Evolutionary conservation across 2,113 vertebrate genomes (phyloP).

Genomic region (Zootoca vivipara): DNA sequence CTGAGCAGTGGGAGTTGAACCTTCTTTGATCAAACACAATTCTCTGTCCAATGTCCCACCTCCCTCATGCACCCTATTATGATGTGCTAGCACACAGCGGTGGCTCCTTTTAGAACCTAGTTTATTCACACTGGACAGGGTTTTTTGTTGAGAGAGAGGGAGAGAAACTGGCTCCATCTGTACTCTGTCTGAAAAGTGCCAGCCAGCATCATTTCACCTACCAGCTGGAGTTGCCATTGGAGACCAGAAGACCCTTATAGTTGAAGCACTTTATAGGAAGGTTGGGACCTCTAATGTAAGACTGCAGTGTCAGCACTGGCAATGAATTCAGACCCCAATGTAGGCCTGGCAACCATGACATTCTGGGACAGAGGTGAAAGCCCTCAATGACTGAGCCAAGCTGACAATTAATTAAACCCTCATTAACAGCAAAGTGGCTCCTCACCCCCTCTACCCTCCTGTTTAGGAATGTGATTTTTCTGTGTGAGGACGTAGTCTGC

Average conservation of each 20-base stretch:
- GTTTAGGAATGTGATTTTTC: constrained; percentile 55
- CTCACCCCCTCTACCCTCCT: constrained; percentile 41
- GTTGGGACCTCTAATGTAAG: constrained; percentile 60
- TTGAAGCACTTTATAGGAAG: constrained; percentile 69
- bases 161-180: constrained; percentile 46
- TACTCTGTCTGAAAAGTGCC: constrained; percentile 57
- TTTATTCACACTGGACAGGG: constrained; percentile 52
- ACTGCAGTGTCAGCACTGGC: constrained; percentile 70
- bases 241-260: constrained; percentile 52
- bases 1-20: neutral
- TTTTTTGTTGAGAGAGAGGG: neutral
- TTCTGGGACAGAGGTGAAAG: constrained; percentile 67
- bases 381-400: constrained; percentile 64
- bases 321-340: constrained; percentile 60
- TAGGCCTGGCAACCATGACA: constrained; percentile 65
- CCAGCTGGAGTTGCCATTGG: constrained; percentile 65
- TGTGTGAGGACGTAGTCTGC: constrained; percentile 61
- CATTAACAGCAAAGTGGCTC: constrained; percentile 64
- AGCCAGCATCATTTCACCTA: constrained; percentile 60
- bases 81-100: constrained; percentile 41
- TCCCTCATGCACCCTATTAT: constrained; percentile 38
- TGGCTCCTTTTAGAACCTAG: constrained; percentile 38
- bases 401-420: constrained; percentile 71
- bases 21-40: constrained; percentile 34
- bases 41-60: neutral